Conservation (phyloP, 1,140 invertebrate species). For the Drosophila simulans region DNA sequence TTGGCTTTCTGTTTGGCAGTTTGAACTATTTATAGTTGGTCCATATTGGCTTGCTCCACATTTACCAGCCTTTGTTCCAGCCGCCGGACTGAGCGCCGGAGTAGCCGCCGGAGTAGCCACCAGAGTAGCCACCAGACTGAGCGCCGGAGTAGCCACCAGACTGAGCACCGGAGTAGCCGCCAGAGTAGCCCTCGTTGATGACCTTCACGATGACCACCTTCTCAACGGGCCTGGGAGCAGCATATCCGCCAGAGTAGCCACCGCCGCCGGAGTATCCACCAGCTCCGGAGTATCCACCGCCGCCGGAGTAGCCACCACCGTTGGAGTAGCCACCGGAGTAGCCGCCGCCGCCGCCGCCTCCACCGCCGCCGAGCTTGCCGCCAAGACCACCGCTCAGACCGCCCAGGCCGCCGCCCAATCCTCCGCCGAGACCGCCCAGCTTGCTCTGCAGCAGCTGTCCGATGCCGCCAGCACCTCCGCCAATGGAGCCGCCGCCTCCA, state of each 20-base stretch:
- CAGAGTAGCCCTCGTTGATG: constrained; percentile 46
- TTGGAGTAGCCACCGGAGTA: constrained; percentile 20
- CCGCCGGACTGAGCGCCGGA: constrained; percentile 46
- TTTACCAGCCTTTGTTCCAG: constrained; percentile 75
- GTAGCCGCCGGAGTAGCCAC: constrained; percentile 32
- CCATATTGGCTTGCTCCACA: too few species aligned
- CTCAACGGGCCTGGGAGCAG: constrained; percentile 42
- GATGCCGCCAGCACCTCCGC: constrained; percentile 53
- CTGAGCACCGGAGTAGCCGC: constrained; percentile 30
- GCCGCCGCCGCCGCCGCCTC: constrained; percentile 30
- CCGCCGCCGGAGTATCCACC: constrained; percentile 27
- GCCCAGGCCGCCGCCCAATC: constrained; percentile 53
- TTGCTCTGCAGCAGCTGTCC: constrained; percentile 64
- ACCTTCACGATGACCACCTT: constrained; percentile 69
- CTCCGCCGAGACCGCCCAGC: constrained; percentile 44
- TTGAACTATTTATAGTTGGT: constrained; percentile 35
- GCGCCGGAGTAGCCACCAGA: constrained; percentile 32
- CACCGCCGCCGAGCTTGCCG: constrained; percentile 37
- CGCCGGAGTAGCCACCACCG: constrained; percentile 12
- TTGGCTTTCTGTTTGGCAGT: constrained; percentile 56
- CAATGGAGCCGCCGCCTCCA: constrained; percentile 54
- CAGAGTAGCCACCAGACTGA: constrained; percentile 24
- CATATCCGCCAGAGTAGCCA: constrained; percentile 34
- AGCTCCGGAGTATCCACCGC: constrained; percentile 28
- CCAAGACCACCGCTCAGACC: constrained; percentile 41